Evolutionary conservation across 2,888 invertebrate genomes (phyloP).

Genomic region (Rhaphigaster nebulosa): DNA sequence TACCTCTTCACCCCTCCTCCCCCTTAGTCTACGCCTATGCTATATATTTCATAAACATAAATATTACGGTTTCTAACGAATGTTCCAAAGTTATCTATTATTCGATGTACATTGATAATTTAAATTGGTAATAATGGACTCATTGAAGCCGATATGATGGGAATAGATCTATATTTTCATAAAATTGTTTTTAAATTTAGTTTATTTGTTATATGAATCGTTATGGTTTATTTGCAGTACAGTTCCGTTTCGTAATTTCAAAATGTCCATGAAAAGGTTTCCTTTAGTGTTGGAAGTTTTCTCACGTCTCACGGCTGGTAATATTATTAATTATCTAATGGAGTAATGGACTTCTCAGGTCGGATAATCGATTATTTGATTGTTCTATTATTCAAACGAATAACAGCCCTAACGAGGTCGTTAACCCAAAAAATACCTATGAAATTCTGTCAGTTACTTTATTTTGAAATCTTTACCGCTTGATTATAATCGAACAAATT

Average conservation of each 20-base stretch:
- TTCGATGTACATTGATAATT: too few relatives aligned
- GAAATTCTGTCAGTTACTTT: neutral
- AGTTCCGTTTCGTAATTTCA: neutral
- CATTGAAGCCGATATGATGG: too few relatives aligned
- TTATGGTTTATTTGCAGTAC: too few relatives aligned
- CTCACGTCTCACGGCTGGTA: neutral
- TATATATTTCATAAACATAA: too few relatives aligned
- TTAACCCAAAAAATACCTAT: neutral
- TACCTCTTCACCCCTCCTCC: too few relatives aligned
- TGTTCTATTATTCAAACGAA: neutral
- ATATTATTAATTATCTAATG: neutral
- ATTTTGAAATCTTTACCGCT: neutral
- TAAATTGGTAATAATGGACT: too few relatives aligned
- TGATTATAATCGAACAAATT: neutral
- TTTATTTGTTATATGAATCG: too few relatives aligned
- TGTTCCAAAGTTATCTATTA: too few relatives aligned
- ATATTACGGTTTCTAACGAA: too few relatives aligned
- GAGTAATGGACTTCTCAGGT: neutral
- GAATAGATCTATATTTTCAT: too few relatives aligned
- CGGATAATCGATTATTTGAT: neutral
- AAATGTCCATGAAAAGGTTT: neutral
- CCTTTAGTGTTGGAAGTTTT: neutral
- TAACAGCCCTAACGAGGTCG: neutral
- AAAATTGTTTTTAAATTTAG: too few relatives aligned
- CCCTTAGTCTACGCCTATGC: too few relatives aligned